Evolutionary conservation across 2,797 vertebrate species (phyloP).

Genomic region (Spea hammondii): DNA sequence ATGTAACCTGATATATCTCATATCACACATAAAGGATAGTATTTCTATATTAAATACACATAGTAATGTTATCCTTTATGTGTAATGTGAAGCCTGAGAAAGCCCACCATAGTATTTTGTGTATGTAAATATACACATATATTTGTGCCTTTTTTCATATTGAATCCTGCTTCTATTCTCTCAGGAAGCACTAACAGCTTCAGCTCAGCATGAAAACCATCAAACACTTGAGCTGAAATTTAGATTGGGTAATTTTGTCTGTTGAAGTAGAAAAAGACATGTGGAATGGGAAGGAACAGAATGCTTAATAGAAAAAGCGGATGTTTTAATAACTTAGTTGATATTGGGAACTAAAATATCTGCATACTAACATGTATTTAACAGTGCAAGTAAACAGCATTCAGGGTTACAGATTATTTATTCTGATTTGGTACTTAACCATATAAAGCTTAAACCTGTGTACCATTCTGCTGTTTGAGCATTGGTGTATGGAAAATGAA

Average conservation of each 20-base stretch:
- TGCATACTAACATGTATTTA: constrained; percentile 49
- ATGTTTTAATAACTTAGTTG: constrained; percentile 76
- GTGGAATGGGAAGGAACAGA: constrained; percentile 70
- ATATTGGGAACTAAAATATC: constrained; percentile 62
- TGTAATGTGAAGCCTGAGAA: constrained; percentile 24
- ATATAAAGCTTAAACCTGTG: no score
- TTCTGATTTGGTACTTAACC: neutral
- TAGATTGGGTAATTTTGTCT: constrained; percentile 81
- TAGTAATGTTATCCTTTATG: constrained; percentile 11
- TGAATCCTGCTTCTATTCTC: constrained; percentile 77
- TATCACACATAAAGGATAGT: no score
- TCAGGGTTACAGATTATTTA: neutral
- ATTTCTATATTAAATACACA: neutral
- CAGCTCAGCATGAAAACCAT: constrained; percentile 80
- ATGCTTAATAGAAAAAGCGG: constrained; percentile 72
- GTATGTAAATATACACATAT: constrained; percentile 70
- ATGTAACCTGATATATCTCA: no score
- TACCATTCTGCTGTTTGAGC: no score
- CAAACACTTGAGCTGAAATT: constrained; percentile 83
- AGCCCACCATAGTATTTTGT: constrained; percentile 40
- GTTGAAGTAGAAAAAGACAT: constrained; percentile 77
- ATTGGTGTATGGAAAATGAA: no score
- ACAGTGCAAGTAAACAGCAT: constrained; percentile 28
- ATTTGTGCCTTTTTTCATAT: constrained; percentile 78
- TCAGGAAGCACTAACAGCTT: constrained; percentile 77